These are phyloP conservation scores for Achatina immaculata DNA, from an alignment of 1,140 invertebrate genomes.

Conservation along the genomic window DNA sequence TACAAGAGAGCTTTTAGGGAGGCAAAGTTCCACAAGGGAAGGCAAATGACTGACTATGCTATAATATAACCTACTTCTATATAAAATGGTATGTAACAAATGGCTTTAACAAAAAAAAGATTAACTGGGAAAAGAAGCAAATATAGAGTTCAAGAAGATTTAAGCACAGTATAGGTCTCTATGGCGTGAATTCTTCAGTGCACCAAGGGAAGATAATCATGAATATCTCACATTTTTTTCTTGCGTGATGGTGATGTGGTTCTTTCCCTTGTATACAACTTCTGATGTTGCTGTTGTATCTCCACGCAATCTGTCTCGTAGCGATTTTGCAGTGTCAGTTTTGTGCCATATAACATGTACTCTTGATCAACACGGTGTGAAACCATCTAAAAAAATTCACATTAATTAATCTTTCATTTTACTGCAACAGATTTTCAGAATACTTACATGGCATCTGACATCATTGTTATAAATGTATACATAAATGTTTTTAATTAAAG, in stretches of 20 bases:
- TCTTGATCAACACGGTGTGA: constrained; percentile 5
- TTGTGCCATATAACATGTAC: constrained; percentile 21
- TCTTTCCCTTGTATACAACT: constrained; percentile 6
- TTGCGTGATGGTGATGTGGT: not conserved
- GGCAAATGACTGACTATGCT: too few species aligned
- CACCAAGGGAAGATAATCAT: too few species aligned
- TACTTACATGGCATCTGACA: not conserved
- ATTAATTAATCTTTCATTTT: not conserved
- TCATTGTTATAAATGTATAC: not conserved
- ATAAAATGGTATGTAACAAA: too few species aligned
- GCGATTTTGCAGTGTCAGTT: not conserved
- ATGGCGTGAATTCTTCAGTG: too few species aligned
- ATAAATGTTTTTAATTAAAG: not conserved
- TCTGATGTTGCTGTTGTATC: not conserved
- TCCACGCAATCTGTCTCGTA: not conserved
- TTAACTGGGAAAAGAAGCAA: too few species aligned
- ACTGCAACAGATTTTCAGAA: not conserved
- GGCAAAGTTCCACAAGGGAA: too few species aligned
- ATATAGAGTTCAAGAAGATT: too few species aligned
- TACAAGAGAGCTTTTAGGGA: too few species aligned
- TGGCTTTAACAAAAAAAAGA: too few species aligned
- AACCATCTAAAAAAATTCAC: not conserved
- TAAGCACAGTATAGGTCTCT: too few species aligned
- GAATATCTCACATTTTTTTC: constrained; percentile 10
- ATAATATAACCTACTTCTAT: too few species aligned